These are phyloP conservation scores for Myotis pilosus DNA, from an alignment of 2,797 vertebrate species.

Conservation along the genomic window DNA sequence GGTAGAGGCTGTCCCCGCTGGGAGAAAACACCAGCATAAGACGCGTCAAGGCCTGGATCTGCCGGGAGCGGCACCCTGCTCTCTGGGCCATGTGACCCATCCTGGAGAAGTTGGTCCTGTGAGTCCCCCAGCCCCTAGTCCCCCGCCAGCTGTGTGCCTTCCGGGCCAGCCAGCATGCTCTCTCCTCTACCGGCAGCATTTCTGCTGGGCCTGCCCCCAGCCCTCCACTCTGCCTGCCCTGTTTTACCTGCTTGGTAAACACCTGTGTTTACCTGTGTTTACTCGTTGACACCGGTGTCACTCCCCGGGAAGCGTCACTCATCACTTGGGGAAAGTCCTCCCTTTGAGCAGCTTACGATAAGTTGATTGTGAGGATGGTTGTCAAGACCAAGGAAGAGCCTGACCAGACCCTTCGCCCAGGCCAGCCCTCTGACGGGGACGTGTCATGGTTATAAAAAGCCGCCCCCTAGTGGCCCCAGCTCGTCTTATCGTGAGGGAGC, in stretches of 20 bases:
- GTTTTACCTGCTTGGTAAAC: not conserved
- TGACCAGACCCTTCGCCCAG: not conserved
- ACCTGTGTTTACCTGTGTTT: no score
- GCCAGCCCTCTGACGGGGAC: not conserved
- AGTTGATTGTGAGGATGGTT: not conserved
- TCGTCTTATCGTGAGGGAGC: not conserved
- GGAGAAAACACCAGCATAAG: not conserved
- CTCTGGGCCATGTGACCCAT: not conserved
- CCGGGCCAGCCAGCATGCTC: not conserved
- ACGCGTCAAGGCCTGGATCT: no score
- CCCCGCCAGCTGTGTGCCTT: no score
- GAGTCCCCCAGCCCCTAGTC: not conserved
- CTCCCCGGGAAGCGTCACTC: constrained; percentile 4
- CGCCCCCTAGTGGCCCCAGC: not conserved
- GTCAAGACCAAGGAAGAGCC: not conserved
- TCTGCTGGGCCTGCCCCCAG: not conserved
- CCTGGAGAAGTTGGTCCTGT: not conserved
- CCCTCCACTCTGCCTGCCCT: not conserved
- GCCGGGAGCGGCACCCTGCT: not conserved
- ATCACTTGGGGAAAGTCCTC: constrained; percentile 28
- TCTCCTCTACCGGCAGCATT: not conserved
- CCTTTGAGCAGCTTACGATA: not conserved
- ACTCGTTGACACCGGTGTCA: not conserved
- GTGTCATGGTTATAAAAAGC: not conserved
- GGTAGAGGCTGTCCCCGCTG: not conserved